Conservation (phyloP, 2,797 vertebrate species). For the Prionace glauca region DNA sequence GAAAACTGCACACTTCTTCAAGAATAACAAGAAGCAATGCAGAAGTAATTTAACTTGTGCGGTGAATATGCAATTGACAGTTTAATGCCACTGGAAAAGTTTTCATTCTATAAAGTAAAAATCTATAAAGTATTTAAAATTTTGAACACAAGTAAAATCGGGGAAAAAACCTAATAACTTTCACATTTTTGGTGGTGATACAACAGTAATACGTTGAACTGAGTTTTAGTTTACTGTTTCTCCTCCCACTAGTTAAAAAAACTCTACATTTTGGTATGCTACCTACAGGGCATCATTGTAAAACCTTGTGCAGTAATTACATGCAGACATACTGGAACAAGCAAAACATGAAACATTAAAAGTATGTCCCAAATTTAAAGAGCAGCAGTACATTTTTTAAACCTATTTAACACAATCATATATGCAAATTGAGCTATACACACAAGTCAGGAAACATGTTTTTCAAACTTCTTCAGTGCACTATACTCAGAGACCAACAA, state of each 20-base stretch:
- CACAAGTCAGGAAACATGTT: not conserved
- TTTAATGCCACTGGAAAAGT: not conserved
- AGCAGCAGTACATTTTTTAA: not conserved
- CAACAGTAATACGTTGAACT: conserved; percentile 15
- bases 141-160: not conserved
- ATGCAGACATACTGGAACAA: not conserved
- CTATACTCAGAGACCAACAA: conserved; percentile 19
- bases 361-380: not conserved
- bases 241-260: not conserved
- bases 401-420: not conserved
- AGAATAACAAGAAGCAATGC: not conserved
- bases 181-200: not conserved
- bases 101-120: not conserved
- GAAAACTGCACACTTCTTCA: not conserved
- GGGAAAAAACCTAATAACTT: not conserved
- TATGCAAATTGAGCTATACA: not conserved
- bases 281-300: conserved; percentile 20
- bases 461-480: not conserved
- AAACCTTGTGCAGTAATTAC: conserved; percentile 22
- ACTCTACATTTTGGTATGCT: not conserved
- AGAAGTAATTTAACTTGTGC: not conserved
- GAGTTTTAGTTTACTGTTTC: not conserved
- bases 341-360: conserved; percentile 1
- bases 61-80: not conserved
- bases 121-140: conserved; percentile 1